Base-by-base conservation (phyloP, 2,888 invertebrate genomes). In the Rhagium mordax region DNA sequence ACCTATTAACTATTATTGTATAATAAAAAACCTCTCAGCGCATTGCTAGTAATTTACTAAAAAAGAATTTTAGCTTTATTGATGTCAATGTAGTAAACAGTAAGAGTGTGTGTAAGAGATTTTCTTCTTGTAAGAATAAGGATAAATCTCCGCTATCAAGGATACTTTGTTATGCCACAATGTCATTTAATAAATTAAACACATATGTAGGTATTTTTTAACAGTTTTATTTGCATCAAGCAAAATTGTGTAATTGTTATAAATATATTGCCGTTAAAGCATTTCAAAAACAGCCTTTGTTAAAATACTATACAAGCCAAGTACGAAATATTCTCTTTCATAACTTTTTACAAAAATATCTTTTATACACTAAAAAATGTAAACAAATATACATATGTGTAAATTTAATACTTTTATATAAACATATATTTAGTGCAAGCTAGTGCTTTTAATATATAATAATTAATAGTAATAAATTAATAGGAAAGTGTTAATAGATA, bases 341-440 rank as follows among this genome's bases (percentile, higher is more conserved):
- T n/a, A 57, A 47, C 66, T 71, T 72, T 70, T 65, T 74, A 74
- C 70, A 74, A 76, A 76, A 76, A 74, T 74, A 72, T 20, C 16
- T 64, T 20, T 33, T 53, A 65, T 65, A 33, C 33, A 33, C 20
- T 18, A n/a, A 3, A 27, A 24, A 16, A 51, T n/a, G 47, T 41
- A 24, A 47, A 62, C 21, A 41, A 48, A 47, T 15, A 62, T 62
- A 62, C n/a, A 60, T 60, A 48, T 21, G 20, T 48, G 20, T 47
- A 41, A 48, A 47, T 5, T 62, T 24, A 55, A 55, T 55, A 55
- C 24, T 41, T 41, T 41, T 41, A n/a, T 18, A 59, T 18, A 59
- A 16, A 15, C 16, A 59, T 33, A 59, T 33, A 29, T 15, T 51
- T 51, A 51, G 51, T 16, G 51, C 41, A n/a, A 41, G n/a, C 4